These are phyloP conservation scores for Tenualosa ilisha DNA, from an alignment of 2,797 vertebrate species.

Conservation along the genomic window DNA sequence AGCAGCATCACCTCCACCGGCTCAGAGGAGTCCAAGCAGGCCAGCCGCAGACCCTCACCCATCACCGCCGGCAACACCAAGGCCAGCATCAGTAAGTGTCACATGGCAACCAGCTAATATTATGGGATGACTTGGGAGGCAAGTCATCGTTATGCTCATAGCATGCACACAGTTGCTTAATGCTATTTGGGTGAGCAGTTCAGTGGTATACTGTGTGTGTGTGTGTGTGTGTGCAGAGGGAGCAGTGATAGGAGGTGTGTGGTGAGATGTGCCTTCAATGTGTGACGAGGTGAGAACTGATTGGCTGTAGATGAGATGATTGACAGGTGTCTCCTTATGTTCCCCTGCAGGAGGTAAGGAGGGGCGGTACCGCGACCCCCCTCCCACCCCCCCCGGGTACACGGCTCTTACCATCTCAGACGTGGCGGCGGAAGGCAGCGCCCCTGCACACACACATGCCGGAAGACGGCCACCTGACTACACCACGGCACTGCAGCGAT, in stretches of 20 bases:
- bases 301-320: not conserved
- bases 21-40: slow-evolving; percentile 87
- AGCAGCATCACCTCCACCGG: slow-evolving; percentile 85
- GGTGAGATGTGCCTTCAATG: no score
- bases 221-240: slow-evolving; percentile 25
- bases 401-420: slow-evolving; percentile 92
- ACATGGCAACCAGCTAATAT: not conserved
- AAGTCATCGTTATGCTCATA: no score
- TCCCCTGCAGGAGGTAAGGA: slow-evolving; percentile 85
- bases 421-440: slow-evolving; percentile 83
- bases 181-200: no score
- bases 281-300: no score
- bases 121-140: not conserved
- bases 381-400: slow-evolving; percentile 95
- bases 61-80: slow-evolving; percentile 82
- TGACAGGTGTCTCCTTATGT: slow-evolving; percentile 19
- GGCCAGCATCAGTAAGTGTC: slow-evolving; percentile 82
- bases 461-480: slow-evolving; percentile 94
- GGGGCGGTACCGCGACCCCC: slow-evolving; percentile 91
- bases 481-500: slow-evolving; percentile 94
- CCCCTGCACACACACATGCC: slow-evolving; percentile 40
- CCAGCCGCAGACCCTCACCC: slow-evolving; percentile 80
- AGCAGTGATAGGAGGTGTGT: not conserved
- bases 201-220: not conserved
- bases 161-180: no score